phyloP scores from a whole-genome alignment of 92 coral and sea anemone genomes.

The Muricea muricata region DNA sequence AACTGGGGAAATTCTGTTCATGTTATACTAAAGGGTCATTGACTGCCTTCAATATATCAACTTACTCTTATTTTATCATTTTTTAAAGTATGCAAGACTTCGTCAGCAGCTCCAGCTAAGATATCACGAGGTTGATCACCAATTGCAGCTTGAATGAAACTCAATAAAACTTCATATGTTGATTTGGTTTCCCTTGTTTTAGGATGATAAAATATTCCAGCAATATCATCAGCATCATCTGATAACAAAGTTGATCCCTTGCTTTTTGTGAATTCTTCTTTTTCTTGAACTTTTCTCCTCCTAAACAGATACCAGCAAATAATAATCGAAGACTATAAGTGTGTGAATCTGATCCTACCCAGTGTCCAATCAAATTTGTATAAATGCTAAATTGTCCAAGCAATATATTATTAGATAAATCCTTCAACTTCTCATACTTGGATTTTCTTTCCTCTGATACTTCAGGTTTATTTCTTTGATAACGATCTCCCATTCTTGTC shows the following conservation, averaged over 20 bases:
- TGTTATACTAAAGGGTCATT: too few relatives aligned
- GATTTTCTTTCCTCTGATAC: slow-evolving; percentile 89
- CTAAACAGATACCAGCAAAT: slow-evolving; percentile 47
- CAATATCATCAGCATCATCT: slow-evolving; percentile 86
- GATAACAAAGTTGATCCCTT: slow-evolving; percentile 86
- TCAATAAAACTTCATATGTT: slow-evolving; percentile 92
- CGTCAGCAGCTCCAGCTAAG: slow-evolving; percentile 98
- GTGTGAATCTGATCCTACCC: too few relatives aligned
- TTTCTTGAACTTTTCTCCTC: slow-evolving; percentile 89
- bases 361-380: too few relatives aligned
- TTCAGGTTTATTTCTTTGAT: slow-evolving; percentile 91
- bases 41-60: not conserved
- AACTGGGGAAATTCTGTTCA: too few relatives aligned
- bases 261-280: slow-evolving; percentile 83
- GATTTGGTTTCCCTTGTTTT: slow-evolving; percentile 97
- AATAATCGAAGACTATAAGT: too few relatives aligned
- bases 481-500: slow-evolving; percentile 96
- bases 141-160: slow-evolving; percentile 97
- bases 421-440: slow-evolving; percentile 66
- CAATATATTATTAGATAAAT: not conserved
- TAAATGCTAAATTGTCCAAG: not conserved
- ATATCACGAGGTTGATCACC: slow-evolving; percentile 99
- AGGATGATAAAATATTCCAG: slow-evolving; percentile 90
- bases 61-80: slow-evolving; percentile 91
- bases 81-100: slow-evolving; percentile 85